A percentile compares a stretch with the other conserved stretches of the same genome.
These are phyloP conservation scores for Heliconius ethilla DNA, from an alignment of 2,888 invertebrate species.

Conservation along the genomic window DNA sequence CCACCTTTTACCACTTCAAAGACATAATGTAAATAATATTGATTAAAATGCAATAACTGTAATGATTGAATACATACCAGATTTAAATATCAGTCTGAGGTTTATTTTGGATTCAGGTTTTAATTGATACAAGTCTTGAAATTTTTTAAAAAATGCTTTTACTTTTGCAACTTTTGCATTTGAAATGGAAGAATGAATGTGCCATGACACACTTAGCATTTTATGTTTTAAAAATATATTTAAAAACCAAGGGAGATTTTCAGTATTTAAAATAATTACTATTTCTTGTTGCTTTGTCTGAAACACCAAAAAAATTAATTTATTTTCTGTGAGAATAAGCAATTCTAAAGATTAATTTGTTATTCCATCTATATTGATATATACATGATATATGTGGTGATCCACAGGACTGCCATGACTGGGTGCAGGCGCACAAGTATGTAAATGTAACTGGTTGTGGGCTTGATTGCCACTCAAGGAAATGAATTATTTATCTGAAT, in stretches of 20 bases:
- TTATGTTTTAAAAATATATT: slow-evolving; percentile 81
- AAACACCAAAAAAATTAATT: slow-evolving; percentile 49
- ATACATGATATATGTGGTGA: too few species aligned
- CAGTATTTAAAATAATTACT: slow-evolving; percentile 85
- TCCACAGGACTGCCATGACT: too few species aligned
- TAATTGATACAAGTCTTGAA: slow-evolving; percentile 46
- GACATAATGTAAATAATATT: background rate
- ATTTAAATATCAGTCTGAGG: slow-evolving; percentile 88
- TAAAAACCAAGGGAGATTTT: slow-evolving; percentile 85
- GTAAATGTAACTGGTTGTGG: too few species aligned
- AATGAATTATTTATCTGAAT: background rate
- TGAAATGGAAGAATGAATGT: slow-evolving; percentile 85
- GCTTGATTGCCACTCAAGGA: too few species aligned
- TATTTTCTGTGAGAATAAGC: too few species aligned
- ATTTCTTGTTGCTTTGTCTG: slow-evolving; percentile 80
- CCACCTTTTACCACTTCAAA: background rate
- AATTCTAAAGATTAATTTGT: too few species aligned
- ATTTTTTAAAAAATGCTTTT: slow-evolving; percentile 62
- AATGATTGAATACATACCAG: slow-evolving; percentile 78
- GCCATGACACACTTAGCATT: slow-evolving; percentile 78
- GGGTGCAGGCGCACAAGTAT: too few species aligned
- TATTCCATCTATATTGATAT: too few species aligned
- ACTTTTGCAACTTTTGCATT: slow-evolving; percentile 66
- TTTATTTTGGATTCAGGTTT: slow-evolving; percentile 65
- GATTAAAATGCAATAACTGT: background rate